Percentiles rank a stretch among this genome's conserved stretches.
Conservation (phyloP, 2,113 vertebrate genomes). For the Oreochromis aureus region DNA sequence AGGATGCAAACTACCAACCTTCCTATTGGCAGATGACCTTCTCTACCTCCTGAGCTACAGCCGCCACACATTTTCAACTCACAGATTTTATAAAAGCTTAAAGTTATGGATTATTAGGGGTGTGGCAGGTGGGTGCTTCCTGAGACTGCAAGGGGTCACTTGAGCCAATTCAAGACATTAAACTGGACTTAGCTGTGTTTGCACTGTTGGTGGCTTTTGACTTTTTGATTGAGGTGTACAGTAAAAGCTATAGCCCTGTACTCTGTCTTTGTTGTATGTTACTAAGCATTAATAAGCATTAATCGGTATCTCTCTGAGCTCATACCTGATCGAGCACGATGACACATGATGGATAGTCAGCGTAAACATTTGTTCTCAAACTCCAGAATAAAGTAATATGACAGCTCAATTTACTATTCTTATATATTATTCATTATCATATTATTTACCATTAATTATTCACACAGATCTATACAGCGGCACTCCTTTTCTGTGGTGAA, state of each 20-base stretch:
- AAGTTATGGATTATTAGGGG: neutral
- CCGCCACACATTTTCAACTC: neutral
- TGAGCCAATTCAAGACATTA: neutral
- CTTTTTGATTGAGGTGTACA: neutral
- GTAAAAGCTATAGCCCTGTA: neutral
- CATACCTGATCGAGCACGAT: accelerated
- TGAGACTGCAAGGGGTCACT: neutral
- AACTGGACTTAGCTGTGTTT: neutral
- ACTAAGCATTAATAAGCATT: neutral
- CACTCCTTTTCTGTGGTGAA: neutral
- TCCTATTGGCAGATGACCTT: neutral
- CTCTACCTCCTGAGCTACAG: neutral
- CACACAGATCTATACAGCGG: neutral
- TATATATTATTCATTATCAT: conserved; percentile 33
- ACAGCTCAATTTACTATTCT: neutral
- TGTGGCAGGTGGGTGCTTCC: neutral
- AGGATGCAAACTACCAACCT: neutral
- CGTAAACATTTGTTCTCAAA: neutral
- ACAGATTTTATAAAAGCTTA: neutral
- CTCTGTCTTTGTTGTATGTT: neutral
- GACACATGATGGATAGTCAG: neutral
- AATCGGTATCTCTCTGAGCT: neutral
- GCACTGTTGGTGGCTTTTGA: neutral
- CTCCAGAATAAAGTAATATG: neutral
- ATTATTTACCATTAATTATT: conserved; percentile 40